A percentile compares a stretch with the other conserved stretches of the same genome.
These are phyloP conservation scores for Alviniconcha strummeri DNA, from an alignment of 2,888 invertebrate genomes.

Conservation along the genomic window DNA sequence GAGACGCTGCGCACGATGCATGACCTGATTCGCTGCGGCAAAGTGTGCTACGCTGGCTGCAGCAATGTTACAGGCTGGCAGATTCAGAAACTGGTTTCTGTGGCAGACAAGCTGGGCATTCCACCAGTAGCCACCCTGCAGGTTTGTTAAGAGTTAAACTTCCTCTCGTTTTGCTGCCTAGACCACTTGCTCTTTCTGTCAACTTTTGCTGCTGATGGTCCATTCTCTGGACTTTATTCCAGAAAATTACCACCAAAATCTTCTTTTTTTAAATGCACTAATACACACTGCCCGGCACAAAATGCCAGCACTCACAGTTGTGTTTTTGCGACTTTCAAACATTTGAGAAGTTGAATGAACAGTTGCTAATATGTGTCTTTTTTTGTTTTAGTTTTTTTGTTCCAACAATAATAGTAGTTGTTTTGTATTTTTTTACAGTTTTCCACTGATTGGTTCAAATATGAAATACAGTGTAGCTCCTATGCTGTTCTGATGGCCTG, in stretches of 20 bases:
- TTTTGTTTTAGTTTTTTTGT: background rate
- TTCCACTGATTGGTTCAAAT: too few species aligned
- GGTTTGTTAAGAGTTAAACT: conserved; percentile 40
- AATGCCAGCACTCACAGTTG: background rate
- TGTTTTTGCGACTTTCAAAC: too few species aligned
- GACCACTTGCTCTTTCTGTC: too few species aligned
- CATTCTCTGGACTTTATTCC: too few species aligned
- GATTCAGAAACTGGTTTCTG: conserved; percentile 62
- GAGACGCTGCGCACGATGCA: conserved; percentile 65
- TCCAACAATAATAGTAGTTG: too few species aligned
- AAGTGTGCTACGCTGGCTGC: conserved; percentile 63
- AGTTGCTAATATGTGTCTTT: too few species aligned
- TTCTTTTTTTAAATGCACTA: background rate
- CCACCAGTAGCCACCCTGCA: conserved; percentile 52
- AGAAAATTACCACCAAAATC: background rate
- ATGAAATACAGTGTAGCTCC: too few species aligned
- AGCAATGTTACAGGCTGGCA: conserved; percentile 68
- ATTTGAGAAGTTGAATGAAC: too few species aligned
- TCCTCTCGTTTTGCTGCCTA: background rate
- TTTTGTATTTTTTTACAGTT: background rate
- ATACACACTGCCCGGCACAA: background rate
- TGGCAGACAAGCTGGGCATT: conserved; percentile 46
- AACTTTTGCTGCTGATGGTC: too few species aligned
- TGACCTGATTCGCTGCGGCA: conserved; percentile 64
- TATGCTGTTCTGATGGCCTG: too few species aligned